Conservation (phyloP, 2,797 vertebrate species). For the Danio choprae region DNA sequence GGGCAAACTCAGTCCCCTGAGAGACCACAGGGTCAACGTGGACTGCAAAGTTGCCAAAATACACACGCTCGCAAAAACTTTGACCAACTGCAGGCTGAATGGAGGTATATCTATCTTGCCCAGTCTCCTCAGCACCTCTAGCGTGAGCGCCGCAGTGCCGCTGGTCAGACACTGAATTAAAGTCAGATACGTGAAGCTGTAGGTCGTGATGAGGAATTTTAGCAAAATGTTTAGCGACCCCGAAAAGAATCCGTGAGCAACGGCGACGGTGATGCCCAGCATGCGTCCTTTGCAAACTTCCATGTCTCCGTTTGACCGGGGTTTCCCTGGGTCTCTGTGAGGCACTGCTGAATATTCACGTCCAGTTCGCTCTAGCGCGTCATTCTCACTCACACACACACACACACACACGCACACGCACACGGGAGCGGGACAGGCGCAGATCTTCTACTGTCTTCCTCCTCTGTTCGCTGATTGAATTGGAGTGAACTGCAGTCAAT, state of each 20-base stretch:
- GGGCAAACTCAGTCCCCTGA: slow-evolving; percentile 94
- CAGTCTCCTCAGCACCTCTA: slow-evolving; percentile 87
- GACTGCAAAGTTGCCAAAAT: slow-evolving; percentile 93
- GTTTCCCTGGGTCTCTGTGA: slow-evolving; percentile 38
- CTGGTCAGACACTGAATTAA: slow-evolving; percentile 94
- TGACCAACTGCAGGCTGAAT: slow-evolving; percentile 86
- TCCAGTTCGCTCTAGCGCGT: slow-evolving; percentile 41
- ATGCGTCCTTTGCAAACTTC: slow-evolving; percentile 83
- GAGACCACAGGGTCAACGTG: slow-evolving; percentile 93
- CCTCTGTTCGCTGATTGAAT: slow-evolving; percentile 28
- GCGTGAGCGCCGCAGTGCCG: slow-evolving; percentile 85
- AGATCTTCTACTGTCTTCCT: slow-evolving; percentile 34
- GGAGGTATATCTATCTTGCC: slow-evolving; percentile 87
- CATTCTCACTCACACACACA: slow-evolving; percentile 4
- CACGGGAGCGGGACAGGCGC: slow-evolving; percentile 31
- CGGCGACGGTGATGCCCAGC: slow-evolving; percentile 89
- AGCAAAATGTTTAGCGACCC: slow-evolving; percentile 94
- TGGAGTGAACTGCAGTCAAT: slow-evolving; percentile 35
- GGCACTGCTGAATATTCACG: slow-evolving; percentile 26
- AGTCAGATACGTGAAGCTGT: slow-evolving; percentile 90
- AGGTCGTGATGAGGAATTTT: slow-evolving; percentile 92
- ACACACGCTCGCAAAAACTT: slow-evolving; percentile 88
- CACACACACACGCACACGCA: no score
- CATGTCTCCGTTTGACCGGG: slow-evolving; percentile 70
- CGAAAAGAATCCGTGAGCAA: slow-evolving; percentile 95